Evolutionary conservation across 2,797 vertebrate genomes (phyloP).

Genomic region (Gastrophryne carolinensis): DNA sequence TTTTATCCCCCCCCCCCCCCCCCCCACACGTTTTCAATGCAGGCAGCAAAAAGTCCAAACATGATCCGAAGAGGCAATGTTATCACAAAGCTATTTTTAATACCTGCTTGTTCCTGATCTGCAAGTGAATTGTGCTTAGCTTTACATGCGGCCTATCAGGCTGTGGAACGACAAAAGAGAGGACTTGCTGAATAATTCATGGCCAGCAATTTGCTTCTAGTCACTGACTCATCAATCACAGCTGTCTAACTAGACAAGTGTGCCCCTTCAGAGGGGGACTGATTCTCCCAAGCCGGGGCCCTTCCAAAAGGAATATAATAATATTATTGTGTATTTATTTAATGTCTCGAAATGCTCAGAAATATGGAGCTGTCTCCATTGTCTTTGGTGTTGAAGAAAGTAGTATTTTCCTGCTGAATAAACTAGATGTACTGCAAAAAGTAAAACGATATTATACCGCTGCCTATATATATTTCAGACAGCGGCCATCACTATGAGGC

Average conservation of each 20-base stretch:
- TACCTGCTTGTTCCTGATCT: slow-evolving; percentile 92
- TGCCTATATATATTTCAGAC: too few relatives aligned
- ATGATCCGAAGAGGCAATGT: slow-evolving; percentile 79
- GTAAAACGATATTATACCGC: neutral
- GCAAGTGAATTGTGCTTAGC: slow-evolving; percentile 92
- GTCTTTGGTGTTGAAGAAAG: neutral
- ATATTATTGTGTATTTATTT: slow-evolving; percentile 18
- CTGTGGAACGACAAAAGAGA: slow-evolving; percentile 93
- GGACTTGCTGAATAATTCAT: slow-evolving; percentile 95
- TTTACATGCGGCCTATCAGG: slow-evolving; percentile 92
- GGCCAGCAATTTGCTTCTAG: slow-evolving; percentile 90
- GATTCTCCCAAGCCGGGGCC: slow-evolving; percentile 85
- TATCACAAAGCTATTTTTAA: slow-evolving; percentile 87
- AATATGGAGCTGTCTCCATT: neutral
- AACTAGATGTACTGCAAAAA: neutral
- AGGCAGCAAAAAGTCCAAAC: slow-evolving; percentile 79
- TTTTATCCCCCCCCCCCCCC: slow-evolving; percentile 17
- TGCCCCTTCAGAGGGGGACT: slow-evolving; percentile 48
- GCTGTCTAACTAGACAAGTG: slow-evolving; percentile 81
- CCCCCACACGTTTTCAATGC: slow-evolving; percentile 65
- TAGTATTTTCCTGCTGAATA: too few relatives aligned
- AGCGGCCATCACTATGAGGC: too few relatives aligned
- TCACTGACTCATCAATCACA: slow-evolving; percentile 94
- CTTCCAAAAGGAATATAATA: slow-evolving; percentile 36
- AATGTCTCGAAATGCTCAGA: neutral